These are phyloP conservation scores for Sphaerodactylus townsendi DNA, from an alignment of 2,113 vertebrate species.

Conservation along the genomic window DNA sequence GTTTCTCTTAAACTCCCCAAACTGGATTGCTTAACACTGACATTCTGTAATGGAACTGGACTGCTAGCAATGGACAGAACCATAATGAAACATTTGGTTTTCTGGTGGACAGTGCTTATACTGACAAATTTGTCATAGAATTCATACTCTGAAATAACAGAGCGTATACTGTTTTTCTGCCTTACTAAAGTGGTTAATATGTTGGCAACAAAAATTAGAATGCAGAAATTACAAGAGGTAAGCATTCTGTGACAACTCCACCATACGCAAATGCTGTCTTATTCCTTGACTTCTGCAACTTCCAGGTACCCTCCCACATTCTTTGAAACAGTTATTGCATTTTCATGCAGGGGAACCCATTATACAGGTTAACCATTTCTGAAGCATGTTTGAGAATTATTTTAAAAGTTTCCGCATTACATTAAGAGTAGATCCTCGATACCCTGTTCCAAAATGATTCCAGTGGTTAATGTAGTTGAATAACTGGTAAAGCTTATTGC, in stretches of 20 bases:
- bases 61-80: not conserved
- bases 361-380: not conserved
- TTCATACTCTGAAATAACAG: not conserved
- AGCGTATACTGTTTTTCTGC: not conserved
- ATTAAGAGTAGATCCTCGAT: constrained; percentile 82
- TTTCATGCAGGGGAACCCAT: not conserved
- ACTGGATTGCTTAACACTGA: not conserved
- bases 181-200: not conserved
- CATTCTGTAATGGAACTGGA: not conserved
- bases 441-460: constrained; percentile 93
- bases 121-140: not conserved
- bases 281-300: constrained; percentile 12
- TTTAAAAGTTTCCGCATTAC: constrained; percentile 86
- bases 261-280: not conserved
- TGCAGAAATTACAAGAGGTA: constrained; percentile 28
- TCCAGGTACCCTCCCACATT: not conserved
- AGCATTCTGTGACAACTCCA: constrained; percentile 21
- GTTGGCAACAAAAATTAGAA: not conserved
- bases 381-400: constrained; percentile 59
- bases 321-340: not conserved
- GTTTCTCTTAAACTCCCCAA: not conserved
- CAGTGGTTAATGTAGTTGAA: constrained; percentile 96
- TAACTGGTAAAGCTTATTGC: constrained; percentile 90
- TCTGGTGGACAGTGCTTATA: accelerated
- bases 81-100: not conserved